Percentiles rank a stretch among this genome's conserved stretches.
These are phyloP conservation scores for Colletes gigas DNA, from an alignment of 1,140 invertebrate species.

Conservation along the genomic window DNA sequence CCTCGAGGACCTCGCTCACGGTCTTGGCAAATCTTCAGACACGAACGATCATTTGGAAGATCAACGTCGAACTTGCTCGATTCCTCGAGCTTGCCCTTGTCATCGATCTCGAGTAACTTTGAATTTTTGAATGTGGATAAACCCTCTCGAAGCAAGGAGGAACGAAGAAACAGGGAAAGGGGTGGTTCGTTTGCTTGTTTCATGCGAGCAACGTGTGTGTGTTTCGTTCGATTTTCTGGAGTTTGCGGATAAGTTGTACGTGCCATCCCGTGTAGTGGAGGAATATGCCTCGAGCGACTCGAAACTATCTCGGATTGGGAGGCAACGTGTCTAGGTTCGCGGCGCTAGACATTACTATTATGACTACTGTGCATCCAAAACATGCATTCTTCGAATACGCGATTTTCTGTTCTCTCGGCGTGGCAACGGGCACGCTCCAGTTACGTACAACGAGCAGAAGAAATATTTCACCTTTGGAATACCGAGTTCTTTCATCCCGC, in stretches of 20 bases:
- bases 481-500: not conserved
- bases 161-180: constrained; percentile 5
- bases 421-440: not conserved
- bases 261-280: constrained; percentile 1
- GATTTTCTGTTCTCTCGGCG: not conserved
- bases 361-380: not conserved
- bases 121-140: not conserved
- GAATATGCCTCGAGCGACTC: constrained; percentile 13
- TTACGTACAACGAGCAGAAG: not conserved
- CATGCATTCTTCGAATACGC: not conserved
- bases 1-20: not conserved
- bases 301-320: constrained; percentile 34
- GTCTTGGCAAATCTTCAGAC: not conserved
- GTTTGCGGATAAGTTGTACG: constrained; percentile 52
- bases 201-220: constrained; percentile 52
- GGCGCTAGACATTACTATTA: not conserved
- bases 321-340: constrained; percentile 35
- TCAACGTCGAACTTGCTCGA: too few relatives aligned
- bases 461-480: not conserved
- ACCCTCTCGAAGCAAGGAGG: constrained; percentile 22
- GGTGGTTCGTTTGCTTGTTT: constrained; percentile 40
- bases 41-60: too few relatives aligned
- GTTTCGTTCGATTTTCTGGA: constrained; percentile 37
- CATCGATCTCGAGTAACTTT: too few relatives aligned
- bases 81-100: not conserved